Evolutionary conservation across 2,888 invertebrate species (phyloP), one percentile per base, ranked within the genome.

Genomic region (Stramonita haemastoma): DNA sequence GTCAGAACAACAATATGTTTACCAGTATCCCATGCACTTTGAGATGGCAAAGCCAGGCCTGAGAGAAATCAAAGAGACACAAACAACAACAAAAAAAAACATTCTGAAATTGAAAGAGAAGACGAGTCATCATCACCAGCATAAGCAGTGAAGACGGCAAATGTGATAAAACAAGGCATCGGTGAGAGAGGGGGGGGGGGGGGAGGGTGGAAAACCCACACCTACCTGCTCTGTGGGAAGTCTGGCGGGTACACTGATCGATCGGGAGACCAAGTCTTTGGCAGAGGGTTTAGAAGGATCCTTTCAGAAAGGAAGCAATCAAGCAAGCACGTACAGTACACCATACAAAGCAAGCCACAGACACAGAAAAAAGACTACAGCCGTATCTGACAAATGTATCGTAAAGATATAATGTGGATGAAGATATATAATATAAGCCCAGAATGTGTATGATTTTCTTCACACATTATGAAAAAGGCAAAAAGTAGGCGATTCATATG

Each of bases 201-300:
- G 26, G 66, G 88, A 29, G 46, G 73, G 19, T 77, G 77, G 79
- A 26, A 56, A 46, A 17, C 87, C 66, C 83, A 66, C 60, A 90
- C 90, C 86, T 90, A 91, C 91, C 91, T 92, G 90, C 66, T 92
- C 87, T 29, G 92, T 91, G 46, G 91, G 92, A 29, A 91, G 90
- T 2, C 90, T 87, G 57, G 91, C 90, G 34, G 92, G 92, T 19
- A 91, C 91, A 90, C 92, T 91, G 87, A 91, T 91, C 34, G 91
- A 91, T 36, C 91, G 90, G 86, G 91, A 91, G 81, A 91, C 90
- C 87, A 92, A 89, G 81, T 92, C 92, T 90, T 91, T 90, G 84
- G 89, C 87, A 83, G 91, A 88, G 32, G 86, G 86, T 29, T 81
- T 46, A 86, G 91, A 86, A 36, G 90, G 29, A 19, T 70, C 89